These are phyloP conservation scores for Scarus forsteni DNA, from an alignment of 2,797 vertebrate genomes.

Conservation along the genomic window DNA sequence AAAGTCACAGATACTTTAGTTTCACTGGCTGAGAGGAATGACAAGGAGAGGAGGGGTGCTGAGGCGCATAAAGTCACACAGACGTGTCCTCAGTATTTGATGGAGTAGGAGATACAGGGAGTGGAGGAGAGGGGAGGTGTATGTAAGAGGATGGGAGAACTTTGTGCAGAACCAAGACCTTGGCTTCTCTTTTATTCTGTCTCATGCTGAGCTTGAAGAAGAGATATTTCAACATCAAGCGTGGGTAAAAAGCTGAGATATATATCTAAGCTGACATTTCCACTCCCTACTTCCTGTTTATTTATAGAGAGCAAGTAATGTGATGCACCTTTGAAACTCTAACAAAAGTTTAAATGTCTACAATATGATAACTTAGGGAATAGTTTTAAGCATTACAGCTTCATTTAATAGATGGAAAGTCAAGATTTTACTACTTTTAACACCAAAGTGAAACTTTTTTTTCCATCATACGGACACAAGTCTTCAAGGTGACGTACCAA, in stretches of 20 bases:
- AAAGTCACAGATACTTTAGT: slow-evolving; percentile 57
- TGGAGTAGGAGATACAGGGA: slow-evolving; percentile 34
- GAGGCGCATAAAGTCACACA: slow-evolving; percentile 53
- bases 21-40: slow-evolving; percentile 53
- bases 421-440: slow-evolving; percentile 1
- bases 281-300: slow-evolving; percentile 41
- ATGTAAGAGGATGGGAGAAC: slow-evolving; percentile 42
- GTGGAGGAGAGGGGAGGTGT: not conserved
- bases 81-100: slow-evolving; percentile 47
- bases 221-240: slow-evolving; percentile 38
- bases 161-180: slow-evolving; percentile 42
- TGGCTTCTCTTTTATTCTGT: slow-evolving; percentile 56
- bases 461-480: not conserved
- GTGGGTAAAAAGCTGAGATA: slow-evolving; percentile 52
- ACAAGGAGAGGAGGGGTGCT: slow-evolving; percentile 55
- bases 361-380: slow-evolving; percentile 37
- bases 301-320: slow-evolving; percentile 51
- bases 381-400: slow-evolving; percentile 14
- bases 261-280: slow-evolving; percentile 44
- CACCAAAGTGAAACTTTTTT: not conserved
- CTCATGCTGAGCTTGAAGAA: slow-evolving; percentile 52
- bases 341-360: slow-evolving; percentile 27
- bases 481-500: not conserved
- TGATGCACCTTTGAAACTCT: slow-evolving; percentile 37
- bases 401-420: slow-evolving; percentile 19